Evolutionary conservation across 1,140 invertebrate species (phyloP).

Genomic region (Chionoecetes opilio): DNA sequence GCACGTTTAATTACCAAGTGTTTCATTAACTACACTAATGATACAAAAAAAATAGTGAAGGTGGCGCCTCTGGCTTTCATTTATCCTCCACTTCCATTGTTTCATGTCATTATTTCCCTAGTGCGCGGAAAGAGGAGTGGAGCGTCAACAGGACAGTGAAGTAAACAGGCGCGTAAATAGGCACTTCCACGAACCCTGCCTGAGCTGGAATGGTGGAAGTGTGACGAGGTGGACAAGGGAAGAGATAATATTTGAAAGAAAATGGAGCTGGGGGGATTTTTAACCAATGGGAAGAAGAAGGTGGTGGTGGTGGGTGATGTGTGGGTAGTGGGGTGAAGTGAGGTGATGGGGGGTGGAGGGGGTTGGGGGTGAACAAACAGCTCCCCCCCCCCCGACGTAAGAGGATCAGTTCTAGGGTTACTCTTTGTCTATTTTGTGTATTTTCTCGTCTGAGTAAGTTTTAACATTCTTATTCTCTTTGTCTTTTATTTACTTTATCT

Average conservation of each 20-base stretch:
- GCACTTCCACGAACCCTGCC: no score
- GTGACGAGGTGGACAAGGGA: background rate
- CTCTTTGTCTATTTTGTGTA: background rate
- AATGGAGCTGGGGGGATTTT: background rate
- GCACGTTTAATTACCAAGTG: no score
- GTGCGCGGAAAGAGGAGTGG: no score
- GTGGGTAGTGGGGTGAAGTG: background rate
- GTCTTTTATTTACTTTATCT: background rate
- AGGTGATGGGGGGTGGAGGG: background rate
- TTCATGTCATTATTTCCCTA: no score
- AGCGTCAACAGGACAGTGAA: no score
- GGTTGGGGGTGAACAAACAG: background rate
- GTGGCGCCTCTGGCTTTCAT: no score
- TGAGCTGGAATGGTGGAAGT: no score
- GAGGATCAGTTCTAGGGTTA: background rate
- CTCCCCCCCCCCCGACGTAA: background rate
- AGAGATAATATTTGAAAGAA: background rate
- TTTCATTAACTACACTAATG: no score
- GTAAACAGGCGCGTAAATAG: no score
- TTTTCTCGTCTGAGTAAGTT: constrained; percentile 6
- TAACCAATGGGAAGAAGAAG: no score
- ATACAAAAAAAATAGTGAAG: no score
- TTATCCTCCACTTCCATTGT: no score
- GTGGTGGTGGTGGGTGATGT: background rate
- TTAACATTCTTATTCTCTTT: background rate